Conservation (phyloP, 1,140 invertebrate species). For the Platorchestia sp. region DNA sequence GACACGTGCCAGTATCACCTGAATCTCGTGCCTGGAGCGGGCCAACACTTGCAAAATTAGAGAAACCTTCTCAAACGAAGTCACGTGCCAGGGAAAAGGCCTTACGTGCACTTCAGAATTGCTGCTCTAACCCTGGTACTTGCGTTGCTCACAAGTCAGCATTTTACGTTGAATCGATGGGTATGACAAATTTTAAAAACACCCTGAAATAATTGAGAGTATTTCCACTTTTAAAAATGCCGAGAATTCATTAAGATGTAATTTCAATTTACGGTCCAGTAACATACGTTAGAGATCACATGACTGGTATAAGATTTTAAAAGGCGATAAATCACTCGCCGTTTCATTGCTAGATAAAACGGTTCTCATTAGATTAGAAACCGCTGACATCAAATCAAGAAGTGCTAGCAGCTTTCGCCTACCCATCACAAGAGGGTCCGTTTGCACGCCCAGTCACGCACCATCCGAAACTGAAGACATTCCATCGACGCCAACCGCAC, state of each 20-base stretch:
- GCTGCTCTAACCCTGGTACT: too few species aligned
- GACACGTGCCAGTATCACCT: not conserved
- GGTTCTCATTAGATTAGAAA: not conserved
- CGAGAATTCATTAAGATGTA: too few species aligned
- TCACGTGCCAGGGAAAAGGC: not conserved
- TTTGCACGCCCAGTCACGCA: not conserved
- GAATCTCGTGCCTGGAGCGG: not conserved
- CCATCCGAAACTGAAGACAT: not conserved
- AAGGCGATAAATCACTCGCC: not conserved
- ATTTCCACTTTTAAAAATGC: too few species aligned
- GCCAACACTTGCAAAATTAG: not conserved
- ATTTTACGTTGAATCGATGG: too few species aligned
- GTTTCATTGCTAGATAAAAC: not conserved
- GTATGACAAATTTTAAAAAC: too few species aligned
- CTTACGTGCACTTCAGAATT: not conserved
- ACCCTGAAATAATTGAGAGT: too few species aligned
- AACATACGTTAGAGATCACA: too few species aligned
- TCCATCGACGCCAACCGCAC: not conserved
- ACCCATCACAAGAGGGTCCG: not conserved
- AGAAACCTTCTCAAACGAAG: not conserved
- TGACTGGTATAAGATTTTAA: too few species aligned
- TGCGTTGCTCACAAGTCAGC: too few species aligned
- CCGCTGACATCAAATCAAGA: not conserved
- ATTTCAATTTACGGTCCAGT: too few species aligned
- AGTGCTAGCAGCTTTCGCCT: slow-evolving; percentile 10